Conservation (phyloP, 2,888 invertebrate genomes). For the Sinopyrophorus schimmeli region DNA sequence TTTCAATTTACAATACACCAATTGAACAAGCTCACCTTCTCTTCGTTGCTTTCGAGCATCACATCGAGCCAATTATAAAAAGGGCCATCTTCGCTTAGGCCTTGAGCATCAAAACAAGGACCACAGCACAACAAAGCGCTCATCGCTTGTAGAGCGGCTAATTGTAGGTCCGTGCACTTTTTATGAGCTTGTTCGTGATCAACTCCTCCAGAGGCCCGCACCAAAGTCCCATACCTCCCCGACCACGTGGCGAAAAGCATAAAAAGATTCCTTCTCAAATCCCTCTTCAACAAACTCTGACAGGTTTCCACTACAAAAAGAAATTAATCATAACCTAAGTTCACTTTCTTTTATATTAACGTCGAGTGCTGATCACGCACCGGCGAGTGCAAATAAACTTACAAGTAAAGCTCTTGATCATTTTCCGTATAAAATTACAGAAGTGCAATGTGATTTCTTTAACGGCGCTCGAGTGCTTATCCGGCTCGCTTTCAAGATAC, state of each 20-base stretch:
- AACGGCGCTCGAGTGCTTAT: slow-evolving; percentile 86
- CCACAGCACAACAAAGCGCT: slow-evolving; percentile 95
- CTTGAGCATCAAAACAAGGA: slow-evolving; percentile 85
- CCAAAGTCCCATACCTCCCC: slow-evolving; percentile 78
- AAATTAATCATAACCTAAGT: not conserved
- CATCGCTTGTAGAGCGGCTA: slow-evolving; percentile 78
- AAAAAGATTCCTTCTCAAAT: slow-evolving; percentile 85
- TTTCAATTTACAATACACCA: too few species aligned
- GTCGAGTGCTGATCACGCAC: too few species aligned
- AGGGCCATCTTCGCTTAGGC: slow-evolving; percentile 86
- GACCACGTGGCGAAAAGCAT: slow-evolving; percentile 93
- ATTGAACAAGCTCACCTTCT: slow-evolving; percentile 79
- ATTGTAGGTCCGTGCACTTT: slow-evolving; percentile 56
- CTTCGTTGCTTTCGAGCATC: slow-evolving; percentile 84
- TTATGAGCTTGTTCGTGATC: slow-evolving; percentile 42
- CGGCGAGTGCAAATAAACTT: slow-evolving; percentile 59
- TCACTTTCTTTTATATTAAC: too few species aligned
- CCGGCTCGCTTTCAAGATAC: slow-evolving; percentile 90
- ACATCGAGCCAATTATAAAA: slow-evolving; percentile 94
- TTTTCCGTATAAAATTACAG: slow-evolving; percentile 90
- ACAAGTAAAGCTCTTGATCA: slow-evolving; percentile 92
- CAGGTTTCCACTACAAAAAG: slow-evolving; percentile 79
- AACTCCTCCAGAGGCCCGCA: slow-evolving; percentile 49
- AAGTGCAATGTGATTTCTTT: slow-evolving; percentile 92
- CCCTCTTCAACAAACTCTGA: slow-evolving; percentile 81